A percentile compares a stretch with the other conserved stretches of the same genome.
Evolutionary conservation across 1,140 invertebrate species (phyloP).

Genomic region (Penaeus japonicus): DNA sequence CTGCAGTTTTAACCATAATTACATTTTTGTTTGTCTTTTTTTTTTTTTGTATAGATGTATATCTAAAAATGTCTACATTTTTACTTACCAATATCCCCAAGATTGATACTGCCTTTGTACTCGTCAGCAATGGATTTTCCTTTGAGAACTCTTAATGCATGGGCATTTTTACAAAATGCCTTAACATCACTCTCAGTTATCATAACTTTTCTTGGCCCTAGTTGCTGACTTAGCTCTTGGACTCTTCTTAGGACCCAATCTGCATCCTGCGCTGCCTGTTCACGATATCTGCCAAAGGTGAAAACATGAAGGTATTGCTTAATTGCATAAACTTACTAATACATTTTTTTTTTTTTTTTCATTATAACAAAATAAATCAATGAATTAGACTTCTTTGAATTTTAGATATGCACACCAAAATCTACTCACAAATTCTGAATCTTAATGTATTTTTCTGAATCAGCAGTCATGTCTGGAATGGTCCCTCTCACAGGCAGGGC

Average conservation of each 20-base stretch:
- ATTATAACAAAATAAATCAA: no score
- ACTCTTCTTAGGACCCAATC: slow-evolving; percentile 83
- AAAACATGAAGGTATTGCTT: no score
- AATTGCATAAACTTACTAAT: neutral
- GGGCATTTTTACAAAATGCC: slow-evolving; percentile 82
- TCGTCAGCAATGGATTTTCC: slow-evolving; percentile 84
- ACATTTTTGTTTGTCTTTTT: no score
- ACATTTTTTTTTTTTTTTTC: neutral
- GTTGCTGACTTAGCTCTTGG: slow-evolving; percentile 78
- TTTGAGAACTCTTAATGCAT: slow-evolving; percentile 79
- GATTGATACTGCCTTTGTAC: slow-evolving; percentile 62
- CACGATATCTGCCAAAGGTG: slow-evolving; percentile 72
- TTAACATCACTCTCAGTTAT: slow-evolving; percentile 37
- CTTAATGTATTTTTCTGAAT: slow-evolving; percentile 89
- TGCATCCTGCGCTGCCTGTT: slow-evolving; percentile 82
- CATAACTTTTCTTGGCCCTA: slow-evolving; percentile 62
- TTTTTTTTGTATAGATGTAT: neutral
- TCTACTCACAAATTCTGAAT: slow-evolving; percentile 82
- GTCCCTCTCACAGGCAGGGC: slow-evolving; percentile 85
- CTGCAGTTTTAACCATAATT: no score
- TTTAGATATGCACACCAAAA: no score
- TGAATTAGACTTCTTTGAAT: no score
- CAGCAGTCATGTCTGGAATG: slow-evolving; percentile 98
- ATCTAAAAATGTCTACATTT: slow-evolving; percentile 3
- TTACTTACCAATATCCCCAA: slow-evolving; percentile 66